Percentiles rank a stretch among this genome's conserved stretches.
These are phyloP conservation scores for Tetrax tetrax DNA, from an alignment of 2,113 vertebrate genomes.

Conservation along the genomic window DNA sequence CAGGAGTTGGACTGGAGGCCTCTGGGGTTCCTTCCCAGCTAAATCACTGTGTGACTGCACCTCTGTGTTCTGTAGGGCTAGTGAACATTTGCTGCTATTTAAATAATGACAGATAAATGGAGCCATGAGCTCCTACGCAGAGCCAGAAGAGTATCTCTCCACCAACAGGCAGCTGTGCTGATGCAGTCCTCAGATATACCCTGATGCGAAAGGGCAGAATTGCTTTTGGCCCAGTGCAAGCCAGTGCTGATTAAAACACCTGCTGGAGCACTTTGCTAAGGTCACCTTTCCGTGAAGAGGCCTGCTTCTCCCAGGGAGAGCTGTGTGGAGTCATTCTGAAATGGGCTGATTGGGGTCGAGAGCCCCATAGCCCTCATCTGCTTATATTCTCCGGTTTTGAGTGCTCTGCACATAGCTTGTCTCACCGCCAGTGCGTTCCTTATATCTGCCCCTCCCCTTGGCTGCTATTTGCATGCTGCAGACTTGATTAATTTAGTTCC, in stretches of 20 bases:
- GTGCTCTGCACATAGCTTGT: neutral
- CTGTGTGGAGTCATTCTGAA: neutral
- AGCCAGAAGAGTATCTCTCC: neutral
- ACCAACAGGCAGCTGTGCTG: neutral
- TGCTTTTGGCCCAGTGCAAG: neutral
- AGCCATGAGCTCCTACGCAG: neutral
- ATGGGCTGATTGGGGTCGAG: neutral
- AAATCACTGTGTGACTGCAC: neutral
- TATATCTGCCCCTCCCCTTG: neutral
- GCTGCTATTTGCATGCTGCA: neutral
- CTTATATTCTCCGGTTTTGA: neutral
- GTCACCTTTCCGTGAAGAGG: neutral
- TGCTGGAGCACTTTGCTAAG: neutral
- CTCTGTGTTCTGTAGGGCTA: neutral
- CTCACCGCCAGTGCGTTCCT: neutral
- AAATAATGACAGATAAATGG: neutral
- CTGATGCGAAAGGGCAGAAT: neutral
- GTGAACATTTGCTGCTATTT: neutral
- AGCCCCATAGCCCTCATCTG: neutral
- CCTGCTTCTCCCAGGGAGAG: neutral
- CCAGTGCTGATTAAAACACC: neutral
- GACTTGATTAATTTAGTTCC: neutral
- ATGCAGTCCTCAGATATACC: neutral
- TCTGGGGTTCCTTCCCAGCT: neutral
- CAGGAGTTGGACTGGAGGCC: neutral